Evolutionary conservation across 2,888 invertebrate genomes (phyloP).

Genomic region (Drosophila anomelani): DNA sequence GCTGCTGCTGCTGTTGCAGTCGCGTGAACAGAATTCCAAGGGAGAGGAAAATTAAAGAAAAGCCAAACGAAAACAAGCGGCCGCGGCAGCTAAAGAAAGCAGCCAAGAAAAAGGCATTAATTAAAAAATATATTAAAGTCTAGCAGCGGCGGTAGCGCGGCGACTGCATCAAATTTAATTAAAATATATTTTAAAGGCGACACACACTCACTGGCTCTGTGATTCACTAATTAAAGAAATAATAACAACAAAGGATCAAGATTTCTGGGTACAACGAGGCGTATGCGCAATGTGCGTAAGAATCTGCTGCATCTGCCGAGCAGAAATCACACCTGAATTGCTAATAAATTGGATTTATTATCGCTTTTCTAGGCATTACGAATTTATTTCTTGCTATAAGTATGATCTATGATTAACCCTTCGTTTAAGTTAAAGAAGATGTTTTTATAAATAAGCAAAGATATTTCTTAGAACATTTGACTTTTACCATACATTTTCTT

Average conservation of each 20-base stretch:
- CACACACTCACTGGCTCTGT: constrained; percentile 15
- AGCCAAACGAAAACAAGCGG: constrained; percentile 8
- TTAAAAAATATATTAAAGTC: constrained; percentile 70
- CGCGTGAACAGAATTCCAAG: constrained; percentile 29
- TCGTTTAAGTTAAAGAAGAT: not conserved
- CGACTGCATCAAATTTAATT: constrained; percentile 48
- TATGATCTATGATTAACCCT: too few relatives aligned
- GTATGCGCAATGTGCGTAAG: constrained; percentile 30
- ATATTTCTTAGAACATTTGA: not conserved
- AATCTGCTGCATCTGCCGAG: constrained; percentile 2
- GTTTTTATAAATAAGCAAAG: not conserved
- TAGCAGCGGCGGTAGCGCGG: not conserved
- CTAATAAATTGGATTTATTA: not conserved
- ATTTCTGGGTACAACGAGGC: constrained; percentile 24
- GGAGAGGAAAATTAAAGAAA: constrained; percentile 21
- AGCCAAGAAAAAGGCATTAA: constrained; percentile 71
- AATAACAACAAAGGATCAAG: constrained; percentile 31
- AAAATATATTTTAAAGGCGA: constrained; percentile 48
- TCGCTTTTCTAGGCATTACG: not conserved
- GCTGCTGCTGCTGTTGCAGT: constrained; percentile 16
- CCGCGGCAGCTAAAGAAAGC: constrained; percentile 36
- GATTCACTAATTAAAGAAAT: constrained; percentile 3
- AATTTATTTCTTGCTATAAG: not conserved
- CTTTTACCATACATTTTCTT: not conserved
- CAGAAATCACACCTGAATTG: constrained; percentile 23